phyloP scores from a whole-genome alignment of 2,113 vertebrate genomes.

The Otocyon megalotis region DNA sequence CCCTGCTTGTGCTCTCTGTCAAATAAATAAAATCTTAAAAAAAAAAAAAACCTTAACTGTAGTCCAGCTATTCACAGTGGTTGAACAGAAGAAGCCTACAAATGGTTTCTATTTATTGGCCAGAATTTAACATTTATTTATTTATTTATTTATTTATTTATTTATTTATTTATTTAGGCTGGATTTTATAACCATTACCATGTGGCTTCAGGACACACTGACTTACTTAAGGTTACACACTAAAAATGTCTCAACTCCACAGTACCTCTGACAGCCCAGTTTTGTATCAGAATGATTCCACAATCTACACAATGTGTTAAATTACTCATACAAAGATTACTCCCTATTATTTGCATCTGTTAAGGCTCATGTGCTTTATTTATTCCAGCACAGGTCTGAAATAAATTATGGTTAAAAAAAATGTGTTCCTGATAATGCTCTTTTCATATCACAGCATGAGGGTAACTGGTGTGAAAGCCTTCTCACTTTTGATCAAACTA shows the following conservation, averaged over 20 bases:
- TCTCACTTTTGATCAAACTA: background rate
- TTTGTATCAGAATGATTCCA: constrained; percentile 25
- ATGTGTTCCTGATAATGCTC: constrained; percentile 48
- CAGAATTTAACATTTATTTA: constrained; percentile 38
- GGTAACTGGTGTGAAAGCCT: background rate
- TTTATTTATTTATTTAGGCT: constrained; percentile 21
- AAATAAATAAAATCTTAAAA: too few species aligned
- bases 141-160: background rate
- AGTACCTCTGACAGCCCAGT: background rate
- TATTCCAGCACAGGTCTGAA: constrained; percentile 54
- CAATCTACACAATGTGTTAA: background rate
- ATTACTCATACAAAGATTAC: background rate
- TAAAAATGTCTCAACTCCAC: background rate
- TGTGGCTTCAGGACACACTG: constrained; percentile 38
- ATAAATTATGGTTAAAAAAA: constrained; percentile 56
- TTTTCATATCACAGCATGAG: constrained; percentile 51
- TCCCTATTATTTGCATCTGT: constrained; percentile 18
- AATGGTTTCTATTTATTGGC: constrained; percentile 58
- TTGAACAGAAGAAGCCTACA: background rate
- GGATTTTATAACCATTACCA: constrained; percentile 48
- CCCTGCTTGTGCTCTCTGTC: too few species aligned
- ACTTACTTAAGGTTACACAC: constrained; percentile 46
- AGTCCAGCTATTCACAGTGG: background rate
- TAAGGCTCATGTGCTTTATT: constrained; percentile 34
- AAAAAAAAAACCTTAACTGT: too few species aligned